Percentiles rank a stretch among this genome's conserved stretches.
phyloP scores from a whole-genome alignment of 37 sponge, comb jelly and placozoan genomes.

The Spongilla lacustris region DNA sequence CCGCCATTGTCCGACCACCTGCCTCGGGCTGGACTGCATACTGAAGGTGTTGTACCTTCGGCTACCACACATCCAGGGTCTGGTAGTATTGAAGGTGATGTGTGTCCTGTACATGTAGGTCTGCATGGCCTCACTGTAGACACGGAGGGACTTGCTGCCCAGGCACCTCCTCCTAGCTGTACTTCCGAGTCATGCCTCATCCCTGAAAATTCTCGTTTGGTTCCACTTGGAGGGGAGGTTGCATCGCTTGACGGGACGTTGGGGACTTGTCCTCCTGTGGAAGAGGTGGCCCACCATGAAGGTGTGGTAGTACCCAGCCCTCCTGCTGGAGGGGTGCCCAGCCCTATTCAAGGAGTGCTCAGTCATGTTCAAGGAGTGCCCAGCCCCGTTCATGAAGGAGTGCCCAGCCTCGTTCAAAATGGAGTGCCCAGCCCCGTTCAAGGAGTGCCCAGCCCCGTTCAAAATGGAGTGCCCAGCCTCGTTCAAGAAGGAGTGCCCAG shows the following conservation, averaged over 20 bases:
- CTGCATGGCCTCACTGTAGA: too few relatives aligned
- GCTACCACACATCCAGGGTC: too few relatives aligned
- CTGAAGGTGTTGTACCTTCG: too few relatives aligned
- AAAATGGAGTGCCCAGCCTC: background rate
- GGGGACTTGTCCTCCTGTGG: background rate
- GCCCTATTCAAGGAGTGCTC: background rate
- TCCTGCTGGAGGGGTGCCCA: background rate
- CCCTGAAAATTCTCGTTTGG: background rate
- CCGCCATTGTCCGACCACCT: background rate
- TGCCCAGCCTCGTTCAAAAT: too few relatives aligned
- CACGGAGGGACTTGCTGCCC: too few relatives aligned
- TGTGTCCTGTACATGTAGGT: too few relatives aligned
- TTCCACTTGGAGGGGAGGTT: background rate
- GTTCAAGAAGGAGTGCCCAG: background rate
- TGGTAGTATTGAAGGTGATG: too few relatives aligned
- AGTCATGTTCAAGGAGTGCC: background rate
- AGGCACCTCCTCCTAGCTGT: too few relatives aligned
- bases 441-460: too few relatives aligned
- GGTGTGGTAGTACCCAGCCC: background rate
- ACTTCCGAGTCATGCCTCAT: background rate
- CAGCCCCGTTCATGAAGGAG: background rate
- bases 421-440: too few relatives aligned
- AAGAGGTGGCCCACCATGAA: background rate
- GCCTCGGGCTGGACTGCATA: too few relatives aligned
- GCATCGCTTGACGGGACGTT: background rate